Evolutionary conservation across 35 echinoderm and acorn worm genomes (phyloP), one percentile per base, ranked within the genome.

Genomic region (Stichopus chloronotus): DNA sequence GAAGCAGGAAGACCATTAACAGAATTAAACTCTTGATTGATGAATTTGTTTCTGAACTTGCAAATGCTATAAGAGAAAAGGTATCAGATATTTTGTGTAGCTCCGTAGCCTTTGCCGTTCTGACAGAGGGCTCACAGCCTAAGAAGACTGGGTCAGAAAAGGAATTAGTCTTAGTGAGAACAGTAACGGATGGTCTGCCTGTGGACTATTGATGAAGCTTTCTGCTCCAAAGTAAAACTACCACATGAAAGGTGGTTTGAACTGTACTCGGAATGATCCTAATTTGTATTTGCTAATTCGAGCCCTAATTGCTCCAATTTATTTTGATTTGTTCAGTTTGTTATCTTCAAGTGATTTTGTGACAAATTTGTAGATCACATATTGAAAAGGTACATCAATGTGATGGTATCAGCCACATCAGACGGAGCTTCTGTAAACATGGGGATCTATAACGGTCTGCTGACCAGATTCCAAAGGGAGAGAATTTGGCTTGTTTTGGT

Each of bases 401-500:
- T 71, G 65, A 71, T 71, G 65, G 65, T 71, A 14, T 71, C 65
- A 71, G 65, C 65, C 65, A 71, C 65, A 14, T 22, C 77, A 79
- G 77, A 22, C 20, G 21, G 13, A 79, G 20, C 77, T 19, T 79
- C 77, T 22, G 77, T 79, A 19, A 79, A 79, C 77, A 24, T 22
- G 10, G 30, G 20, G 21, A 79, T 52, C 30, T 79, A 79, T 22
- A 79, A 7, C 21, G 77, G 77, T 16, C 77, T 79, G 2, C 8
- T 86, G 83, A 86, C 83, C 10, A 57, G 56, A 55, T 86, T 86
- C 56, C 52, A 56, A 55, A 13, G 83, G 16, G 83, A 91, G 12
- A 91, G 53, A 24, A 91, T 30, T n/a, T 76, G 91, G 84, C 92
- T 95, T 58, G 84, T 95, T 55, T 85, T 61, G 53, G 93, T 88